Evolutionary conservation across 2,888 invertebrate species (phyloP), one percentile per base, ranked within the genome.

Genomic region (Rutpela maculata): DNA sequence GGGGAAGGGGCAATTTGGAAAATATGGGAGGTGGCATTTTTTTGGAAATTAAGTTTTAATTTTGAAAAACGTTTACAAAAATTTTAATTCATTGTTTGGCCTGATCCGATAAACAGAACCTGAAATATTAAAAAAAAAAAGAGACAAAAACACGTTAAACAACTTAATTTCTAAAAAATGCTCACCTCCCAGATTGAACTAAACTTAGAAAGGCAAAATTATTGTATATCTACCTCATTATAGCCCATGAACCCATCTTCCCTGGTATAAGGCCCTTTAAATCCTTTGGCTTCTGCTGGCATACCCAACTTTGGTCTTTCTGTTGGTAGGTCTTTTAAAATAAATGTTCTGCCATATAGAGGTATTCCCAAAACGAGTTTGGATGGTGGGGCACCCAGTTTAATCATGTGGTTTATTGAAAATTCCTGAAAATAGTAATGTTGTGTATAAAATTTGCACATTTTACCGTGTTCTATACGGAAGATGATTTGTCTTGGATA

Each of bases 191-290:
- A n/a, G n/a, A n/a, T n/a, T n/a, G n/a, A n/a, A n/a, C n/a, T n/a
- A n/a, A 63, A 22, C 18, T 63, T 26, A 26, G 22, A 26, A 26
- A 26, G 22, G 4, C 22, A 3, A 26, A 26, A 26, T 26, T 26
- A 35, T 35, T 38, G 35, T 17, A 50, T 74, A 76, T 82, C 86
- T 87, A 95, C 95, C 92, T 97, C 97, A 88, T 97, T 97, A 87
- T 96, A 97, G 1, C 97, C 97, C 90, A 97, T 93, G 83, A 96
- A 96, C 0, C 97, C 97, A 82, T 93, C 92, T 88, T 97, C 95
- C 18, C 92, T 91, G 0, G 95, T 97, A 81, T 91, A 95, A 0
- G 95, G 95, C 0, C 97, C 97, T 81, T 93, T 92, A 86, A 96
- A 96, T 0, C 96, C 96, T 7, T 89, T 89, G 18, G 91, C 91